Evolutionary conservation across 2,888 invertebrate species (phyloP).

Genomic region (Lymantria dispar): DNA sequence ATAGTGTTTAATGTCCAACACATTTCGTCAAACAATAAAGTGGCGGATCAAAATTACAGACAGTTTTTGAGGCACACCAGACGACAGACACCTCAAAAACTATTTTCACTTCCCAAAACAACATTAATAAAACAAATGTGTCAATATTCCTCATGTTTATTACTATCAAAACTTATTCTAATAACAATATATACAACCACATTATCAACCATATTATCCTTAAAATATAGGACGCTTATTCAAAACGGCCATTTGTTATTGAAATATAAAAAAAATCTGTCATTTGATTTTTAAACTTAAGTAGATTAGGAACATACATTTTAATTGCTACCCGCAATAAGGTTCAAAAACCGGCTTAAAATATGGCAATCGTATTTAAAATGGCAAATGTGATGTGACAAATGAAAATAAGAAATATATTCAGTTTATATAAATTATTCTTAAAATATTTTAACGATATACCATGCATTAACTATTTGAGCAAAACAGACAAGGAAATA

Average conservation of each 20-base stretch:
- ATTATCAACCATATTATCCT: slow-evolving; percentile 38
- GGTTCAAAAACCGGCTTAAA: not conserved
- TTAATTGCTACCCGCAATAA: not conserved
- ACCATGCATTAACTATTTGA: not conserved
- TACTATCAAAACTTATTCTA: slow-evolving; percentile 46
- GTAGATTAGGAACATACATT: slow-evolving; percentile 19
- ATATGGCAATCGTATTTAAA: not conserved
- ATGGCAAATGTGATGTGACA: not conserved
- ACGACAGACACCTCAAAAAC: too few relatives aligned
- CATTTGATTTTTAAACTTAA: not conserved
- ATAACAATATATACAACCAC: slow-evolving; percentile 52
- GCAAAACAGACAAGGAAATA: not conserved
- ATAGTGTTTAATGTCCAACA: too few relatives aligned
- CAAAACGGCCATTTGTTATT: not conserved
- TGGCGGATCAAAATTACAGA: too few relatives aligned
- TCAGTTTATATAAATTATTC: not conserved
- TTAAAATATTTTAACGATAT: not conserved
- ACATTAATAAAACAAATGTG: slow-evolving; percentile 4
- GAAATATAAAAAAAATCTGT: not conserved
- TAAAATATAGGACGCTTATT: slow-evolving; percentile 19
- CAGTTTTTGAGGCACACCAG: too few relatives aligned
- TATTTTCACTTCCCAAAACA: too few relatives aligned
- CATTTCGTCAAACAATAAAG: too few relatives aligned
- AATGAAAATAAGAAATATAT: not conserved
- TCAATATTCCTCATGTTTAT: slow-evolving; percentile 44